phyloP scores from a whole-genome alignment of 2,113 vertebrate genomes.

The Willisornis vidua region DNA sequence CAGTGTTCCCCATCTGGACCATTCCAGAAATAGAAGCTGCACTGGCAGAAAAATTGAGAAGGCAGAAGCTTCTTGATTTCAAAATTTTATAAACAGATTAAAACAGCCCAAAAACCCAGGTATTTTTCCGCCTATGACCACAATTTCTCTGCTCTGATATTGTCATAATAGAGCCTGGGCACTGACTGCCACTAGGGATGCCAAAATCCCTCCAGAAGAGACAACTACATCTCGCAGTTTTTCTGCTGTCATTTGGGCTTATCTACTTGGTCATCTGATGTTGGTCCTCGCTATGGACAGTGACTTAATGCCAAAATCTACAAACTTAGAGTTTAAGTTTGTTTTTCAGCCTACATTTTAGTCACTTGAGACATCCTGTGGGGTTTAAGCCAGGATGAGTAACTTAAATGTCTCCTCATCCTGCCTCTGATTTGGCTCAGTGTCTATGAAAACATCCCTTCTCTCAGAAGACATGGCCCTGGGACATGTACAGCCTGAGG shows the following conservation, averaged over 20 bases:
- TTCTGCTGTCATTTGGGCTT: neutral
- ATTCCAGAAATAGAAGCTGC: neutral
- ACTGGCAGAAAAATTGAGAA: neutral
- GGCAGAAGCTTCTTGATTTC: neutral
- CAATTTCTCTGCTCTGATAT: neutral
- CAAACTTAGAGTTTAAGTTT: neutral
- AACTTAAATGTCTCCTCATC: neutral
- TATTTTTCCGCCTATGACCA: neutral
- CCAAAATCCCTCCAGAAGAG: neutral
- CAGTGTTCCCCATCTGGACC: neutral
- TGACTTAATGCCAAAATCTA: neutral
- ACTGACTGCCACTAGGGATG: neutral
- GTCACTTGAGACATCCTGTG: constrained; percentile 35
- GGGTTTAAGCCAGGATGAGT: constrained; percentile 28
- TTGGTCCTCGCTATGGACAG: neutral
- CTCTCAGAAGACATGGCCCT: neutral
- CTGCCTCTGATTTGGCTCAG: constrained; percentile 19
- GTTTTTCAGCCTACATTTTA: neutral
- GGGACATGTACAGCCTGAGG: neutral
- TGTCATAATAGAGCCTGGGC: neutral
- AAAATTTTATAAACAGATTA: neutral
- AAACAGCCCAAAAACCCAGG: neutral
- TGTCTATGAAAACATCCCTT: neutral
- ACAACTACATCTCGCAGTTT: neutral
- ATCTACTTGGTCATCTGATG: neutral